These are phyloP conservation scores for Planococcus citri DNA, from an alignment of 1,140 invertebrate species.

Conservation along the genomic window DNA sequence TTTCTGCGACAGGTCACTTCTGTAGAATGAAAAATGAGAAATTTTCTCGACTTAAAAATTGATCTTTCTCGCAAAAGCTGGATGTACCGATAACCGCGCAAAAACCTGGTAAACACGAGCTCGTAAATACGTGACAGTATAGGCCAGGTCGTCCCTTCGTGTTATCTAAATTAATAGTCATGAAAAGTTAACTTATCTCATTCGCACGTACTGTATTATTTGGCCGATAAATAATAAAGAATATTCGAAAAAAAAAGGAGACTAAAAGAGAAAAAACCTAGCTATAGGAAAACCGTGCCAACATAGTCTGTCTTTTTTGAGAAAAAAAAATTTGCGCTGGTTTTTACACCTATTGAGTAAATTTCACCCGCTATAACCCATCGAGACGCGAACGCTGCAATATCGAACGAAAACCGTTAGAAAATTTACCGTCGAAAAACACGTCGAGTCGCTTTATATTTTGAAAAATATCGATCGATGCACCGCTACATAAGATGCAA, in stretches of 20 bases:
- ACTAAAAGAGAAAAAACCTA: neutral
- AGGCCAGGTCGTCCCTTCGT: neutral
- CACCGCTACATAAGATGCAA: slow-evolving; percentile 6
- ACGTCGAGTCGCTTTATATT: neutral
- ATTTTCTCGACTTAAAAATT: too few relatives aligned
- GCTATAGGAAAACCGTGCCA: neutral
- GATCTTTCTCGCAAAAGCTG: too few relatives aligned
- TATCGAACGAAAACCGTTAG: neutral
- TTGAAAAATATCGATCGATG: slow-evolving; percentile 2
- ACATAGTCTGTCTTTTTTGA: neutral
- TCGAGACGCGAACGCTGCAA: neutral
- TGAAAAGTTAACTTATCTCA: neutral
- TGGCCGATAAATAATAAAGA: neutral
- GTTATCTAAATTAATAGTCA: neutral
- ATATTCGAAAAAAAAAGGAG: too few relatives aligned
- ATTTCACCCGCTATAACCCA: neutral
- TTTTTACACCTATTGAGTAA: too few relatives aligned
- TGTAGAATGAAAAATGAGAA: too few relatives aligned
- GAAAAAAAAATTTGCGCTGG: neutral
- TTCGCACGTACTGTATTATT: neutral
- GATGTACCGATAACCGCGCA: too few relatives aligned
- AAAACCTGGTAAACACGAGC: neutral
- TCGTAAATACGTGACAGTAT: neutral
- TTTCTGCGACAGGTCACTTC: too few relatives aligned
- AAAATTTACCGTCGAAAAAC: neutral